phyloP scores from a whole-genome alignment of 2,888 invertebrate species.

The Punctoribates punctum region DNA sequence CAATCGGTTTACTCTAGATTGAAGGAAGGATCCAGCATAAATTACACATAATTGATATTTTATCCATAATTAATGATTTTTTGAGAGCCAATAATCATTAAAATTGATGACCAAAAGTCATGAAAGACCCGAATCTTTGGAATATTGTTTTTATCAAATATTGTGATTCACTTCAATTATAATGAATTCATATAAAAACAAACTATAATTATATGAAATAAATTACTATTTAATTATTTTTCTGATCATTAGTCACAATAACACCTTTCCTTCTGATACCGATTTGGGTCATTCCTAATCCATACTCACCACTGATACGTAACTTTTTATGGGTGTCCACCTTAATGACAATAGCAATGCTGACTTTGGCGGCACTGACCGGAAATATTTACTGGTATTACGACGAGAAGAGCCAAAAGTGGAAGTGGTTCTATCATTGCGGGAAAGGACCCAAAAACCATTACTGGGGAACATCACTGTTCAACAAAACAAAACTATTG shows the following conservation, averaged over 20 bases:
- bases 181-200: not conserved
- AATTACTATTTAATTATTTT: not conserved
- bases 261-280: slow-evolving; percentile 46
- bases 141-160: too few relatives aligned
- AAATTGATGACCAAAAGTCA: too few relatives aligned
- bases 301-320: slow-evolving; percentile 42
- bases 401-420: slow-evolving; percentile 40
- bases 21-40: too few relatives aligned
- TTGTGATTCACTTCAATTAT: too few relatives aligned
- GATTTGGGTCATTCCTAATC: slow-evolving; percentile 45
- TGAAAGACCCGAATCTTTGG: too few relatives aligned
- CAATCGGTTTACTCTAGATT: too few relatives aligned
- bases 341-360: slow-evolving; percentile 31
- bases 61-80: too few relatives aligned
- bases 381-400: slow-evolving; percentile 47
- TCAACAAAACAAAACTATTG: not conserved
- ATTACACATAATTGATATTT: too few relatives aligned
- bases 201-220: not conserved
- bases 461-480: slow-evolving; percentile 44
- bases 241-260: slow-evolving; percentile 39
- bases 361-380: slow-evolving; percentile 43
- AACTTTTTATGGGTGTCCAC: slow-evolving; percentile 41
- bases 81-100: too few relatives aligned
- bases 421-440: slow-evolving; percentile 44
- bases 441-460: slow-evolving; percentile 45